Conservation (phyloP, 1,140 invertebrate species). For the Papilio glaucus region DNA sequence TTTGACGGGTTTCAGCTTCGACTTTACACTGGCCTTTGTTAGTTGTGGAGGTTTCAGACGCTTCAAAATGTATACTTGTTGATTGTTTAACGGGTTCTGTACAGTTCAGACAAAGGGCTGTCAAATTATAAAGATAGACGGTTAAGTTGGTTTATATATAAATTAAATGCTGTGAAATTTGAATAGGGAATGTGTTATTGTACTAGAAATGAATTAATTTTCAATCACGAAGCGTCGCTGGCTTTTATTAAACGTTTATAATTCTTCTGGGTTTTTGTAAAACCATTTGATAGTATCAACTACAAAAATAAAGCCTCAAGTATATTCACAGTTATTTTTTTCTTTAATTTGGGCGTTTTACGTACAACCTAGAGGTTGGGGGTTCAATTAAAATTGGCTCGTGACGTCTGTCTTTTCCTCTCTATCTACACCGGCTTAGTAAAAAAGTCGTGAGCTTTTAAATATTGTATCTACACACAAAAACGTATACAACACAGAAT, state of each 20-base stretch:
- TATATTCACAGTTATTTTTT: too few relatives aligned
- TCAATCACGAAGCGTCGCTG: too few relatives aligned
- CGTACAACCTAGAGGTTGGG: too few relatives aligned
- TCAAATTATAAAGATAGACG: background rate
- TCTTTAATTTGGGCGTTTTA: too few relatives aligned
- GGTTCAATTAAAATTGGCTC: too few relatives aligned
- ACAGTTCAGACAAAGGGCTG: constrained; percentile 16
- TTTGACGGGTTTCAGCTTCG: constrained; percentile 34
- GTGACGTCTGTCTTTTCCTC: too few relatives aligned
- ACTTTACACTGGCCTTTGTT: constrained; percentile 26
- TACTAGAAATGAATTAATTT: background rate
- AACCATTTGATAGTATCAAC: background rate
- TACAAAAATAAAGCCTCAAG: background rate
- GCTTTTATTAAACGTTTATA: background rate
- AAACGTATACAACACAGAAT: too few relatives aligned
- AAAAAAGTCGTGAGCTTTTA: too few relatives aligned
- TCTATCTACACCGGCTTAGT: background rate
- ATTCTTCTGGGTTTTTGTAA: background rate
- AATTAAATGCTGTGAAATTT: background rate
- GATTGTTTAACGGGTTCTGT: constrained; percentile 28
- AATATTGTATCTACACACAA: too few relatives aligned
- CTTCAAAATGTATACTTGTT: constrained; percentile 32
- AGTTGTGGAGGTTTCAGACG: constrained; percentile 16
- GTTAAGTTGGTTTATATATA: background rate
- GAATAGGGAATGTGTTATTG: background rate